These are phyloP conservation scores for Xanthostigma xanthostigma DNA, from an alignment of 2,888 invertebrate genomes.

Conservation along the genomic window DNA sequence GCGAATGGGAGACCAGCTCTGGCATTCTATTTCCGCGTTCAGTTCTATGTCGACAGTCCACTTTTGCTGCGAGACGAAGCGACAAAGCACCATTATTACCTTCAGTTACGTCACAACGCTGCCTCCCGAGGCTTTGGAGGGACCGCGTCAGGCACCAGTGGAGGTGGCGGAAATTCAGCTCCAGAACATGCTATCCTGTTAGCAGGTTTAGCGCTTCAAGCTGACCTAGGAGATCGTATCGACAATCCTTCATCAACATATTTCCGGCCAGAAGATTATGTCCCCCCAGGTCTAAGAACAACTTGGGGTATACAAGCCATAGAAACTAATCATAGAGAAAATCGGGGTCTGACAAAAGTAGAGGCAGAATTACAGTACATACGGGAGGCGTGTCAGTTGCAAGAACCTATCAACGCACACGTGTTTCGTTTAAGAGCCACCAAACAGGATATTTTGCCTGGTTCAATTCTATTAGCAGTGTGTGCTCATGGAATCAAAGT, in stretches of 20 bases:
- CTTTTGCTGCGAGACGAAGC: conserved; percentile 80
- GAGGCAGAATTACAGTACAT: conserved; percentile 84
- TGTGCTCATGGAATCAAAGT: conserved; percentile 87
- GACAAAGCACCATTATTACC: conserved; percentile 85
- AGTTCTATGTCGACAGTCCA: conserved; percentile 88
- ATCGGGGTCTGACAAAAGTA: conserved; percentile 56
- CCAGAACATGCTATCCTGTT: conserved; percentile 54
- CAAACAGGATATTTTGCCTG: conserved; percentile 57
- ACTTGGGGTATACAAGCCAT: conserved; percentile 39
- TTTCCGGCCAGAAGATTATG: conserved; percentile 76
- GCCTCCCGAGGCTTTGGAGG: conserved; percentile 38
- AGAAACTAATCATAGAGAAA: conserved; percentile 68
- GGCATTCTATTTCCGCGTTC: conserved; percentile 79
- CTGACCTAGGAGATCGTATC: conserved; percentile 73
- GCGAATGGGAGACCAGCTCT: conserved; percentile 80
- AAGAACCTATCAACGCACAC: conserved; percentile 83
- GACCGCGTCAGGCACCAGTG: conserved; percentile 21
- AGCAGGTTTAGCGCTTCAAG: conserved; percentile 82
- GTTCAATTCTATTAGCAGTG: conserved; percentile 78
- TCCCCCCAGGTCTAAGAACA: conserved; percentile 50
- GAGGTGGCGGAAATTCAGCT: conserved; percentile 25
- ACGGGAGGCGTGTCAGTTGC: conserved; percentile 68
- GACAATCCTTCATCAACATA: conserved; percentile 34
- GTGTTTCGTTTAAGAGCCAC: conserved; percentile 57
- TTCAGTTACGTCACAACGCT: conserved; percentile 84